Base-by-base conservation (phyloP, 2,888 invertebrate genomes). In the Polymixis lichenea region DNA sequence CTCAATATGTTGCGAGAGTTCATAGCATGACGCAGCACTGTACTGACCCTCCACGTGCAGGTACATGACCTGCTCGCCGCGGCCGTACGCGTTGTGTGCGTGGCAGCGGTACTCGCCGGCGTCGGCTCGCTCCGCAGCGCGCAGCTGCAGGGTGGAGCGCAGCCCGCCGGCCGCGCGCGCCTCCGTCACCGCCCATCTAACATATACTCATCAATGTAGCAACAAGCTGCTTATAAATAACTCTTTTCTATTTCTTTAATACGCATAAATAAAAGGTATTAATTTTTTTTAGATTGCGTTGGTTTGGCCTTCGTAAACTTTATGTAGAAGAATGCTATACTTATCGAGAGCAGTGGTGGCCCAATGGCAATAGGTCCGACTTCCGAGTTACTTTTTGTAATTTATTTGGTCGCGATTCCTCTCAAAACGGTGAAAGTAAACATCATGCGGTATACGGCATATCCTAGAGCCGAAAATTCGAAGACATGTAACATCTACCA, bases 51-150 rank as follows among this genome's bases (percentile, higher is more conserved):
- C 98, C 7, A 98, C 97, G 43, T 97, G 97, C 61, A 98, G 95
- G 90, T 97, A 97, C 87, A 98, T 96, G 25, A 97, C 91, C 85
- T 97, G 97, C 85, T 98, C 98, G 86, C 97, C 97, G 62, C 97
- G 96, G 2, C 98, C 98, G 88, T 97, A 98, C 46, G 97, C 97
- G 93, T 98, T 98, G 90, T 97, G 97, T 0, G 98, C 98, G 43
- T 97, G 97, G 90, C 98, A 98, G 87, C 97, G 97, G 93, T 98
- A 98, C 83, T 97, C 97, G 69, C 98, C 98, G 22, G 97, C 97
- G 93, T 98, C 98, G 80, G 94, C 96, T 51, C 98, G 97, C 93
- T 97, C 98, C 38, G 97, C 97, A 68, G 97, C 97, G 53, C 97
- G 97, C 80, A 98, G 97, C 78, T 97, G 97, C 87, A 98, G 93